A percentile compares a stretch with the other conserved stretches of the same genome.
phyloP scores from a whole-genome alignment of 1,140 invertebrate species.

The Holcopasites calliopsidis region DNA sequence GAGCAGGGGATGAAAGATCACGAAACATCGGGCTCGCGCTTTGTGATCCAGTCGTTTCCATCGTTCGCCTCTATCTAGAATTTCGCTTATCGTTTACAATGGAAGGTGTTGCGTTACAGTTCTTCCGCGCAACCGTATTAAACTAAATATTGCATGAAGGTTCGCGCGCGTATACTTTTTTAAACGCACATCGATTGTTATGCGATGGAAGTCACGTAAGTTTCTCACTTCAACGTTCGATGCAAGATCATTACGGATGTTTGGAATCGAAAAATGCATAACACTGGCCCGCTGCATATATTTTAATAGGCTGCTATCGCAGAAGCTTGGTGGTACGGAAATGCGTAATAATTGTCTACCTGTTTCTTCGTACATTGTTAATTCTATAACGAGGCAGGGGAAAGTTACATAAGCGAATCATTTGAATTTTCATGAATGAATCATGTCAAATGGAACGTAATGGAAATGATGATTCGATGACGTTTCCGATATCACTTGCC shows the following conservation, averaged over 20 bases:
- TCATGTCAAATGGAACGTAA: no score
- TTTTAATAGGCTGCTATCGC: no score
- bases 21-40: background rate
- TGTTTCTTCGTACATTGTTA: no score
- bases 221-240: background rate
- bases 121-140: background rate
- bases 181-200: background rate
- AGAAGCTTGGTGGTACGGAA: no score
- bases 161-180: background rate
- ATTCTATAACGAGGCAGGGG: no score
- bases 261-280: background rate
- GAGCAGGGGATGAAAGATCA: background rate
- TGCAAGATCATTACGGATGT: background rate
- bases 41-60: no score
- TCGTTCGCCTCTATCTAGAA: background rate
- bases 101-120: constrained; percentile 1
- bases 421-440: no score
- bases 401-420: no score
- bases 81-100: constrained; percentile 22
- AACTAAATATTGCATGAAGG: background rate
- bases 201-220: background rate
- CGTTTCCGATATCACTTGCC: no score
- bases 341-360: no score
- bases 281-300: no score
- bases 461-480: no score